A percentile compares a stretch with the other conserved stretches of the same genome.
Conservation (phyloP, 2,888 invertebrate species). For the Ecliptopera silaceata region DNA sequence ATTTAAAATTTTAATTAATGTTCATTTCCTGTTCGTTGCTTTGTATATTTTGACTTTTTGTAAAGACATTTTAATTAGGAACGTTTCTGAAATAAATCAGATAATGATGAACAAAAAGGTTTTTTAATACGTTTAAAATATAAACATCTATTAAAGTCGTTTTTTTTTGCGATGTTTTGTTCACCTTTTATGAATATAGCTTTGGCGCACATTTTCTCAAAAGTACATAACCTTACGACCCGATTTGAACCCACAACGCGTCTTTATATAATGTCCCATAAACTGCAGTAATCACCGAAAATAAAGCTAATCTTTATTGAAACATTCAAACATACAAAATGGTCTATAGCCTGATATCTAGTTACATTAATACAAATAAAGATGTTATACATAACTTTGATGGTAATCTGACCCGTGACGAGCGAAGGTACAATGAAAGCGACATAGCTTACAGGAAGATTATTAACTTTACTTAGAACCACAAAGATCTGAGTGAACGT, state of each 20-base stretch:
- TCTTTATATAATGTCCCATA: slow-evolving; percentile 1
- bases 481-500: too few species aligned
- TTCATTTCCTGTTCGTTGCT: slow-evolving; percentile 22
- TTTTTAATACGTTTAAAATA: too few species aligned
- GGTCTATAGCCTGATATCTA: slow-evolving; percentile 4
- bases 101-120: too few species aligned
- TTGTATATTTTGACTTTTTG: slow-evolving; percentile 24
- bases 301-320: neutral
- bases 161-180: too few species aligned
- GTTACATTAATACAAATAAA: slow-evolving; percentile 22
- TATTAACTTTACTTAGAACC: slow-evolving; percentile 11
- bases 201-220: too few species aligned
- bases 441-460: slow-evolving; percentile 7
- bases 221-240: too few species aligned
- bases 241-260: too few species aligned
- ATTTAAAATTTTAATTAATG: slow-evolving; percentile 34
- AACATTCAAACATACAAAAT: neutral
- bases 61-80: slow-evolving; percentile 4
- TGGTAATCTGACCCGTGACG: slow-evolving; percentile 39
- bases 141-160: too few species aligned
- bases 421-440: slow-evolving; percentile 32
- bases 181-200: too few species aligned
- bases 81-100: too few species aligned
- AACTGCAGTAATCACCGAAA: slow-evolving; percentile 2
- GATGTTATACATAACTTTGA: slow-evolving; percentile 33